phyloP scores from a whole-genome alignment of 2,888 invertebrate genomes.

The Limenitis camilla region DNA sequence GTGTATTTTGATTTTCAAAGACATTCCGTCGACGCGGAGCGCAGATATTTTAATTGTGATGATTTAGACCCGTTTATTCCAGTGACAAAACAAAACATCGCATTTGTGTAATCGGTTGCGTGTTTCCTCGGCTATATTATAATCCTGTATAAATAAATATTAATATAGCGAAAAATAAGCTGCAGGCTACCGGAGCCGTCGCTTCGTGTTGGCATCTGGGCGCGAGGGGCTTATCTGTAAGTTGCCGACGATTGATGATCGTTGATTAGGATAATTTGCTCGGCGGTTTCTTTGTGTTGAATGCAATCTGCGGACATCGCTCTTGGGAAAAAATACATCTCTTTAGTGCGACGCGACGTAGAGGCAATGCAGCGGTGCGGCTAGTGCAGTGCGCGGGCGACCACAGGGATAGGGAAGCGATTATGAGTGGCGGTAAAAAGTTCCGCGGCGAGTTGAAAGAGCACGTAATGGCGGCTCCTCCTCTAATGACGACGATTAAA shows the following conservation, averaged over 20 bases:
- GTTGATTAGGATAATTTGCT: conserved; percentile 31
- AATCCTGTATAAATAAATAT: neutral
- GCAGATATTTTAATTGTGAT: conserved; percentile 59
- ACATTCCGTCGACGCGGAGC: conserved; percentile 42
- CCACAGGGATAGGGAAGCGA: conserved; percentile 23
- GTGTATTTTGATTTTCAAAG: conserved; percentile 50
- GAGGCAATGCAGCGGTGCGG: conserved; percentile 21
- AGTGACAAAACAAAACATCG: conserved; percentile 33
- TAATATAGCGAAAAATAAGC: neutral
- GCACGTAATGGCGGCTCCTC: conserved; percentile 23
- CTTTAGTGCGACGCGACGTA: conserved; percentile 12
- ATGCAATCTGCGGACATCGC: conserved; percentile 12
- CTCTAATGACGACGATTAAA: conserved; percentile 68
- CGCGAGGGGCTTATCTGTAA: conserved; percentile 5
- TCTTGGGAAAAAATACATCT: conserved; percentile 13
- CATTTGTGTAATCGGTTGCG: conserved; percentile 5
- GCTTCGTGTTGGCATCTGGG: conserved; percentile 13
- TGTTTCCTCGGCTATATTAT: neutral
- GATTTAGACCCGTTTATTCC: conserved; percentile 46
- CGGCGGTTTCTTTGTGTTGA: conserved; percentile 15
- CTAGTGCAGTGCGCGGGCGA: conserved; percentile 16
- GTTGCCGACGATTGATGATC: conserved; percentile 16
- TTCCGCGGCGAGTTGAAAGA: conserved; percentile 34
- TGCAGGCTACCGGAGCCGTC: neutral
- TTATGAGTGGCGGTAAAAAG: conserved; percentile 34